Percentiles rank a stretch among this genome's conserved stretches.
These are phyloP conservation scores for Oligia latruncula DNA, from an alignment of 2,888 invertebrate species.

Conservation along the genomic window DNA sequence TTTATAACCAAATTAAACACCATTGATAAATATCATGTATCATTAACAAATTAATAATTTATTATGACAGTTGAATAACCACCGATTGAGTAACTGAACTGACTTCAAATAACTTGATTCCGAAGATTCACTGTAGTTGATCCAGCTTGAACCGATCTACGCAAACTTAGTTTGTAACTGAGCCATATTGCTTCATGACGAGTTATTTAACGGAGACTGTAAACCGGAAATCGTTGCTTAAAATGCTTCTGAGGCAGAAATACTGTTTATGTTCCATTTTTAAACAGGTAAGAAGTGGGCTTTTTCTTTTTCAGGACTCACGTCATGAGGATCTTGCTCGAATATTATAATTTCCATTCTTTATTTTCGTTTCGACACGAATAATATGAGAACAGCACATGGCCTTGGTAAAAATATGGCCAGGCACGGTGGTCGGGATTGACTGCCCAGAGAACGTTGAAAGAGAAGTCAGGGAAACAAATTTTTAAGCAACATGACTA, in stretches of 20 bases:
- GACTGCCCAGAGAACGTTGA: not conserved
- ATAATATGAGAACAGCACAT: not conserved
- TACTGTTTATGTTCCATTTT: not conserved
- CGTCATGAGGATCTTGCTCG: not conserved
- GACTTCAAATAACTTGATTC: conserved; percentile 14
- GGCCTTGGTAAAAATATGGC: not conserved
- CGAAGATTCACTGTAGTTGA: conserved; percentile 23
- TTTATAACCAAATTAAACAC: not conserved
- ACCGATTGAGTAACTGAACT: not conserved
- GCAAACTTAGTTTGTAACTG: conserved; percentile 48
- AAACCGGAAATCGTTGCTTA: conserved; percentile 5
- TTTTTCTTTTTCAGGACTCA: not conserved
- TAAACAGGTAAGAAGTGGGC: no score
- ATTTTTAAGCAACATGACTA: not conserved
- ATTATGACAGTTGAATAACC: not conserved
- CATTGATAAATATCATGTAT: not conserved
- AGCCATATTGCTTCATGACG: conserved; percentile 41
- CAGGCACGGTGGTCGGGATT: not conserved
- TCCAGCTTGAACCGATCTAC: conserved; percentile 37
- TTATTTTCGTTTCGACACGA: not conserved
- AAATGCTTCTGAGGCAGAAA: not conserved
- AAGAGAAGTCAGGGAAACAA: not conserved
- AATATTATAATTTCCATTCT: not conserved
- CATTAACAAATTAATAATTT: not conserved
- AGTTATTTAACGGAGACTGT: conserved; percentile 21